These are phyloP conservation scores for Cydia amplana DNA, from an alignment of 1,140 invertebrate genomes.

Conservation along the genomic window DNA sequence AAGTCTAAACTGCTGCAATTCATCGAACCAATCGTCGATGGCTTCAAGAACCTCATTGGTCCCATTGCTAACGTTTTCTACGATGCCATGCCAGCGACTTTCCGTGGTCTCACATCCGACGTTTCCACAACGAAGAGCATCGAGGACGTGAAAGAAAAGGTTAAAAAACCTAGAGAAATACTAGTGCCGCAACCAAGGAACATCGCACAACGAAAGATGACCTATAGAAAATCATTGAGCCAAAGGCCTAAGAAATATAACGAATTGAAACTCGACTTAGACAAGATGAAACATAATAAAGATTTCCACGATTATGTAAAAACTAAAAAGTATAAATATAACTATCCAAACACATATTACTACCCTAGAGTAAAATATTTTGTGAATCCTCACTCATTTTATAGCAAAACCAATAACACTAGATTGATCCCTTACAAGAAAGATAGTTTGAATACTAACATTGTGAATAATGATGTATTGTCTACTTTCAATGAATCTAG, in stretches of 20 bases:
- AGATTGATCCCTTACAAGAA: constrained; percentile 57
- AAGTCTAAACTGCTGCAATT: constrained; percentile 72
- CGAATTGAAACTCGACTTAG: constrained; percentile 68
- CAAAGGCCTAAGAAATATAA: constrained; percentile 68
- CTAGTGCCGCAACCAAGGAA: constrained; percentile 66
- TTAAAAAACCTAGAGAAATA: constrained; percentile 61
- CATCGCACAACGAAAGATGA: constrained; percentile 70
- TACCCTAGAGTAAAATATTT: constrained; percentile 69
- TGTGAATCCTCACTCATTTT: constrained; percentile 58
- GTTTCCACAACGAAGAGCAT: constrained; percentile 54
- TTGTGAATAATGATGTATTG: constrained; percentile 39
- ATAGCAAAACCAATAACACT: constrained; percentile 53
- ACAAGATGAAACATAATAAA: constrained; percentile 68
- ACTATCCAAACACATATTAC: constrained; percentile 70
- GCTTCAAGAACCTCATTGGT: constrained; percentile 61
- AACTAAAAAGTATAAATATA: constrained; percentile 72
- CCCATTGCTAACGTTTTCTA: constrained; percentile 68
- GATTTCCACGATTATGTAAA: constrained; percentile 70
- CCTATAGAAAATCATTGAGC: constrained; percentile 50
- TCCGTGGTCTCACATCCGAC: constrained; percentile 64
- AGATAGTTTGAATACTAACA: constrained; percentile 41
- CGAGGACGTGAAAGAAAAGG: constrained; percentile 53
- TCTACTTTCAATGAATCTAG: constrained; percentile 43
- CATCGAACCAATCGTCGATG: constrained; percentile 67
- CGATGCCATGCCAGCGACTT: constrained; percentile 67